Percentiles rank a stretch among this genome's conserved stretches.
Evolutionary conservation across 2,888 invertebrate genomes (phyloP).

Genomic region (Chymomyza fuscimana): DNA sequence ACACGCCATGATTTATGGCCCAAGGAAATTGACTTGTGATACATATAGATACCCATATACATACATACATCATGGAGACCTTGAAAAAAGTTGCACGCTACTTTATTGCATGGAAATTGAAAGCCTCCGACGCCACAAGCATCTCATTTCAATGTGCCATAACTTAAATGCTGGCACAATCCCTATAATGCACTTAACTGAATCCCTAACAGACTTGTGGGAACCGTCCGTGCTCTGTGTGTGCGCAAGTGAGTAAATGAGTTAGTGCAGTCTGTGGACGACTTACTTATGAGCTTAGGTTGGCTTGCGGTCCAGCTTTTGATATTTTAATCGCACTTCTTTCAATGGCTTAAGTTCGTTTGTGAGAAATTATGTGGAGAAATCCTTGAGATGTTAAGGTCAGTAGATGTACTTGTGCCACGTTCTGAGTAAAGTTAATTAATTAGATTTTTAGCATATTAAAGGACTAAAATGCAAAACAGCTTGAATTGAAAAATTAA

Average conservation of each 20-base stretch:
- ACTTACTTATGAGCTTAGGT: background rate
- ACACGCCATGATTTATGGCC: conserved; percentile 59
- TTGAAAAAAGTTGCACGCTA: conserved; percentile 45
- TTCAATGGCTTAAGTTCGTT: background rate
- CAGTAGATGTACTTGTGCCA: background rate
- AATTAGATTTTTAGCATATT: background rate
- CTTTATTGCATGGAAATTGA: conserved; percentile 36
- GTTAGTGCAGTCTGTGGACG: background rate
- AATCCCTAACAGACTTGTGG: background rate
- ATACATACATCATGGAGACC: conserved; percentile 37
- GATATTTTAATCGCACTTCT: background rate
- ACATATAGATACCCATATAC: conserved; percentile 38
- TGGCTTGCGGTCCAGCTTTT: background rate
- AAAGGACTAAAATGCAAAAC: background rate
- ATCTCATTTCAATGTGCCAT: conserved; percentile 53
- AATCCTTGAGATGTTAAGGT: background rate
- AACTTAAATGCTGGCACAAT: conserved; percentile 45
- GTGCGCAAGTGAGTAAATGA: background rate
- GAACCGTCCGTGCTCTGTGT: background rate
- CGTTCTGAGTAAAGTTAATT: background rate
- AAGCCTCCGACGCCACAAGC: conserved; percentile 33
- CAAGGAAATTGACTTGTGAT: conserved; percentile 69
- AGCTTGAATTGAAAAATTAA: background rate
- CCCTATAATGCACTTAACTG: conserved; percentile 48
- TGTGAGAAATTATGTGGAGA: background rate